Evolutionary conservation across 2,797 vertebrate species (phyloP).

Genomic region (Cacajao melanocephalus): DNA sequence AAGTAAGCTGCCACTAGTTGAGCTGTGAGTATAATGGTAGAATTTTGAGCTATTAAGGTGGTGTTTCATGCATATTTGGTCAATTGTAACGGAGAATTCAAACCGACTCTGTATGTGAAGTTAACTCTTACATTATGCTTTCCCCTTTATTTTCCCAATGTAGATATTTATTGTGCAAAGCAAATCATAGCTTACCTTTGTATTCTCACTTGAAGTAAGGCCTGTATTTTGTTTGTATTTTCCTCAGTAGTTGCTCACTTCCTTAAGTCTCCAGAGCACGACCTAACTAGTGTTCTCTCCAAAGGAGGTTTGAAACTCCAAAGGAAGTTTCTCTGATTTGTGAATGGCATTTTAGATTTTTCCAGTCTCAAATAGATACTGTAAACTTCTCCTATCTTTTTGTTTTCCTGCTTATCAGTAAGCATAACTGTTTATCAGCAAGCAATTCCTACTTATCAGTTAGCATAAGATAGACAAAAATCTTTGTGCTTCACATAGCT

Average conservation of each 20-base stretch:
- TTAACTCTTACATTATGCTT: background rate
- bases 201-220: background rate
- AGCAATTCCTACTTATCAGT: background rate
- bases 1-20: background rate
- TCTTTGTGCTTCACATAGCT: background rate
- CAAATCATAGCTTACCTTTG: background rate
- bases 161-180: background rate
- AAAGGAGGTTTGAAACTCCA: background rate
- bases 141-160: background rate
- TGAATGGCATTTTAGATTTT: conserved; percentile 2
- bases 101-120: background rate
- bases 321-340: background rate
- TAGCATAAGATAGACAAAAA: background rate
- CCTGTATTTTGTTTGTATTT: background rate
- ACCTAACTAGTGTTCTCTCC: background rate
- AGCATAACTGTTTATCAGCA: background rate
- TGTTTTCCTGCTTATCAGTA: background rate
- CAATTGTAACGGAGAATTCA: background rate
- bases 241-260: background rate
- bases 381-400: background rate
- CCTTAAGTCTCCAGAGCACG: background rate
- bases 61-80: background rate
- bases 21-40: background rate
- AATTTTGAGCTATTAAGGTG: background rate
- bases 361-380: background rate